Evolutionary conservation across 2,797 vertebrate genomes (phyloP), one percentile per base, ranked within the genome.

Genomic region (Botia kubotai): DNA sequence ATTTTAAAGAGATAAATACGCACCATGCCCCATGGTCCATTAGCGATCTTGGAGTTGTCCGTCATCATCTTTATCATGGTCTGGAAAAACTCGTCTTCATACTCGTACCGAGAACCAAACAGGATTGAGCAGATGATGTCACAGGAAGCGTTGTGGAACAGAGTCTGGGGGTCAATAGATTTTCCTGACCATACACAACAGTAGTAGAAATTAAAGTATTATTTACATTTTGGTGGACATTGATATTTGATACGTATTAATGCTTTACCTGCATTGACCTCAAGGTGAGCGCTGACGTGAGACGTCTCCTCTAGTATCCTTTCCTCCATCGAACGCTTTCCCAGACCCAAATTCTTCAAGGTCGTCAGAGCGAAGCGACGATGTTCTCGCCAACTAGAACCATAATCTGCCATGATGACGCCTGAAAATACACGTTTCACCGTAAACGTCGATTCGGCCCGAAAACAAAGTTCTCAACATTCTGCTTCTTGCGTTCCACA

Each of bases 71-170:
- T 26, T 83, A 94, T 21, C 16, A 92, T 83, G 4, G 71, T 19
- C 82, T 86, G 88, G 69, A 93, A 90, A 68, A 77, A 84, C 5
- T 89, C 29, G 0, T 93, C 87, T 0, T 90, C 81, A 3, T 93
- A 91, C 7, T 93, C 85, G 3, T 79, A 93, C 36, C 92, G 92
- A 3, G 2, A 87, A 1, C 89, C 92, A 26, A 91, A 94, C 79
- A 95, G 85, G 74, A 95, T 89, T 77, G 91, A 87, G 73, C 90
- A 93, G 85, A 94, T 92, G 63, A 95, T 91, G 84, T 91, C 91
- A 68, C 89, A 91, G 23, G 90, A 80, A 11, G 89, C 86, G 0
- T 90, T 91, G 68, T 94, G 92, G 73, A 93, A 92, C 77, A 93
- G 33, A 69, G 72, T 48, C 67, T 88, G 83, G 58, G 94, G 94